Percentiles rank a stretch among this genome's conserved stretches.
phyloP scores from a whole-genome alignment of 2,888 invertebrate genomes.

The Agrochola macilenta region DNA sequence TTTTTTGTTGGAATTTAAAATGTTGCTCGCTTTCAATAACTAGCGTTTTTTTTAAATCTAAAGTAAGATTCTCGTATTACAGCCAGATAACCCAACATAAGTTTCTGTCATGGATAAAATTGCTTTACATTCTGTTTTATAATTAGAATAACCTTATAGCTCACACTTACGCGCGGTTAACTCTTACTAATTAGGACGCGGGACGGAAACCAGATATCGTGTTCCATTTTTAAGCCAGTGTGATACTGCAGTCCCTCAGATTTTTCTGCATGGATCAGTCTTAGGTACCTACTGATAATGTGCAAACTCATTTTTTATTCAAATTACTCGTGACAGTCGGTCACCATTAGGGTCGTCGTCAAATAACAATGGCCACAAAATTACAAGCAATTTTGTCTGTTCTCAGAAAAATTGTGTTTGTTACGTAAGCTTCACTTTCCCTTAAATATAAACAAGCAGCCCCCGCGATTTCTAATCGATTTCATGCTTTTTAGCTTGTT shows the following conservation, averaged over 20 bases:
- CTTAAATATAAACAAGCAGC: conserved; percentile 56
- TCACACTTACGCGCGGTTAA: conserved; percentile 32
- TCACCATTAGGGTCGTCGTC: conserved; percentile 39
- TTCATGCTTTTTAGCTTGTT: conserved; percentile 66
- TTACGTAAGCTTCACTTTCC: conserved; percentile 69
- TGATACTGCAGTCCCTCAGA: not conserved
- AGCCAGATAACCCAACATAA: not conserved
- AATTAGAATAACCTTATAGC: conserved; percentile 39
- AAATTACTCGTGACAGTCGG: conserved; percentile 14
- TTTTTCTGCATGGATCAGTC: not conserved
- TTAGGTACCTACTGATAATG: not conserved
- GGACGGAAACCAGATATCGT: conserved; percentile 27
- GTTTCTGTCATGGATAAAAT: conserved; percentile 1
- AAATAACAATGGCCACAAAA: conserved; percentile 60
- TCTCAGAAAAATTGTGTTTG: conserved; percentile 50
- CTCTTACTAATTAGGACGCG: conserved; percentile 34
- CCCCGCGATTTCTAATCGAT: conserved; percentile 71
- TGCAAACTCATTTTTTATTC: conserved; percentile 11
- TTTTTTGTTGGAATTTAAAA: conserved; percentile 17
- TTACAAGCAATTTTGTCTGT: conserved; percentile 59
- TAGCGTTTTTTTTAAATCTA: not conserved
- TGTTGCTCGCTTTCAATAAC: not conserved
- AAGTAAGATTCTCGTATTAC: not conserved
- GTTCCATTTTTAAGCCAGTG: conserved; percentile 18
- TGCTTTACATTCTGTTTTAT: conserved; percentile 15